Evolutionary conservation across 2,888 invertebrate genomes (phyloP).

Genomic region (Petrophora chlorosata): DNA sequence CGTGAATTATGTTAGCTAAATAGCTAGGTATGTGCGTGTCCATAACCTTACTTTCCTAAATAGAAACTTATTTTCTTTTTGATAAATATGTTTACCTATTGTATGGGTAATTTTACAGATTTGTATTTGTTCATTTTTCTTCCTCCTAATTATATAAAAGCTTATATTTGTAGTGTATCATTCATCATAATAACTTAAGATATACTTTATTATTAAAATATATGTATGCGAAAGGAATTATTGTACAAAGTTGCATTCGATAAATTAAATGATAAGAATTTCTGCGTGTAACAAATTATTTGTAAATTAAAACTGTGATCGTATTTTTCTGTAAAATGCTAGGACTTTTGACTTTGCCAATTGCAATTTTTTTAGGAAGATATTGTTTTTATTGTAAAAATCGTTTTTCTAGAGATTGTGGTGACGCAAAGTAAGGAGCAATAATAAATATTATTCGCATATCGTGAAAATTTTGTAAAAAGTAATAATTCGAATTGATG

Average conservation of each 20-base stretch:
- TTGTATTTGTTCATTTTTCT: no score
- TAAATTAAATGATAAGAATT: neutral
- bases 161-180: no score
- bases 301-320: slow-evolving; percentile 22
- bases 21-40: no score
- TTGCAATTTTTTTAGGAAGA: neutral
- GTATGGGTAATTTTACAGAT: no score
- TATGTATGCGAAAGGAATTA: slow-evolving; percentile 6
- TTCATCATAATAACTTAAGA: no score
- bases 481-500: slow-evolving; percentile 46
- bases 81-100: no score
- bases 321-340: slow-evolving; percentile 19
- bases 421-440: slow-evolving; percentile 52
- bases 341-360: slow-evolving; percentile 2
- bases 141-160: no score
- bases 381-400: slow-evolving; percentile 1
- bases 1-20: no score
- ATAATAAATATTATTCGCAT: slow-evolving; percentile 70
- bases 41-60: no score
- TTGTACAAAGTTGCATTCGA: slow-evolving; percentile 19
- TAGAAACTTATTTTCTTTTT: no score
- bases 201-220: neutral
- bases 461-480: slow-evolving; percentile 65
- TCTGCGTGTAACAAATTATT: slow-evolving; percentile 14
- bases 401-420: slow-evolving; percentile 2